phyloP scores from a whole-genome alignment of 2,888 invertebrate genomes.

The Drosophila anomelani region DNA sequence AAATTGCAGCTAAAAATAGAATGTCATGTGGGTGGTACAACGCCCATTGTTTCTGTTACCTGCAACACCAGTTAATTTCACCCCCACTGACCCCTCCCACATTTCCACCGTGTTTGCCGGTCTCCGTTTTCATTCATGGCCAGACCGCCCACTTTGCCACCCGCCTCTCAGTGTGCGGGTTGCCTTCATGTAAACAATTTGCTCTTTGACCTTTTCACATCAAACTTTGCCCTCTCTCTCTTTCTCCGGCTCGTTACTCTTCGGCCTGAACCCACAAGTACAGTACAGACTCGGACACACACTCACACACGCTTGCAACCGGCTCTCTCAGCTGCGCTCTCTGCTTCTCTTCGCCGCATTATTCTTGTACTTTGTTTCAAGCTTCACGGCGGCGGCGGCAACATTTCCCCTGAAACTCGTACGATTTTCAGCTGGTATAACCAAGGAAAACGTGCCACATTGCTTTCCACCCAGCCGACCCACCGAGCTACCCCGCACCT shows the following conservation, averaged over 20 bases:
- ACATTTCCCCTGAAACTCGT: slow-evolving; percentile 82
- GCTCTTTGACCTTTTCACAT: slow-evolving; percentile 69
- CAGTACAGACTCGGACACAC: slow-evolving; percentile 53
- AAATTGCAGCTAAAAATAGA: neutral
- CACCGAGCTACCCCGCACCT: slow-evolving; percentile 17
- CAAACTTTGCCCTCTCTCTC: slow-evolving; percentile 31
- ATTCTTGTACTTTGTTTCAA: slow-evolving; percentile 48
- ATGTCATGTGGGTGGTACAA: slow-evolving; percentile 3
- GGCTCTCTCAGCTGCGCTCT: slow-evolving; percentile 28
- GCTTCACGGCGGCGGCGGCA: slow-evolving; percentile 46
- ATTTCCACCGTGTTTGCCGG: slow-evolving; percentile 52
- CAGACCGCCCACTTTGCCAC: slow-evolving; percentile 41
- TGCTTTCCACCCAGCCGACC: slow-evolving; percentile 33
- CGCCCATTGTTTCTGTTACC: slow-evolving; percentile 7
- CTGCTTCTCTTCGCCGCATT: slow-evolving; percentile 55
- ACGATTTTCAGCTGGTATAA: slow-evolving; percentile 82
- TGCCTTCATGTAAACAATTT: slow-evolving; percentile 64
- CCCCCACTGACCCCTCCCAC: neutral
- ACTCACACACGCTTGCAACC: slow-evolving; percentile 35
- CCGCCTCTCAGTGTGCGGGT: slow-evolving; percentile 9
- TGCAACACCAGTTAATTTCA: neutral
- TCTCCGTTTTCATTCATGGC: slow-evolving; percentile 70
- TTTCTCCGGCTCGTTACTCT: slow-evolving; percentile 25
- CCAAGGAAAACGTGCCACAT: slow-evolving; percentile 71
- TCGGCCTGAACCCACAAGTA: slow-evolving; percentile 24